Percentiles rank a stretch among this genome's conserved stretches.
These are phyloP conservation scores for Merluccius polli DNA, from an alignment of 2,797 vertebrate genomes.

Conservation along the genomic window DNA sequence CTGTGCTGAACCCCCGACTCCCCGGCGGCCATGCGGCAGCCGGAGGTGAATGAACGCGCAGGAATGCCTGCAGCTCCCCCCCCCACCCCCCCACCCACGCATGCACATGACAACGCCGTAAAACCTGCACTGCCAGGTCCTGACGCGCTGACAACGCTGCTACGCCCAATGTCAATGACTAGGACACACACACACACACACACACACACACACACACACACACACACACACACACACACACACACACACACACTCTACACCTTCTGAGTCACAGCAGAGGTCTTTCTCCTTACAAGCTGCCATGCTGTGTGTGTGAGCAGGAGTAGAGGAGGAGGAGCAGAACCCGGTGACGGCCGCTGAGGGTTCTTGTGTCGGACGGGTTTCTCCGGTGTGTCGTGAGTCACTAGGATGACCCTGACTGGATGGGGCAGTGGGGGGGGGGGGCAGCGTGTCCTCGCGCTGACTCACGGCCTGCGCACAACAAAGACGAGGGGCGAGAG, in stretches of 20 bases:
- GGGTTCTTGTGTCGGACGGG: conserved; percentile 42
- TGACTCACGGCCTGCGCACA: not conserved
- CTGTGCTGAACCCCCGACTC: too few relatives aligned
- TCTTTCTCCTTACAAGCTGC: conserved; percentile 45
- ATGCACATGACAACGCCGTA: conserved; percentile 41
- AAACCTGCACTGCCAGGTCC: conserved; percentile 48
- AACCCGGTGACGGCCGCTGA: conserved; percentile 52
- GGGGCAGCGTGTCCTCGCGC: not conserved
- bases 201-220: not conserved
- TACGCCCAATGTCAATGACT: conserved; percentile 25
- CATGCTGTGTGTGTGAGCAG: conserved; percentile 25
- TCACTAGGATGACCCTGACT: conserved; percentile 38
- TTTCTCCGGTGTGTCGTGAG: conserved; percentile 43
- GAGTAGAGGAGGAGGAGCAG: conserved; percentile 16
- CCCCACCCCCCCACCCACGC: conserved; percentile 26
- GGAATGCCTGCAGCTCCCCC: not conserved
- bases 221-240: not conserved
- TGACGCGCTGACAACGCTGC: conserved; percentile 21
- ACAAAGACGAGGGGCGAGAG: conserved; percentile 15
- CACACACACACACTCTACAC: not conserved
- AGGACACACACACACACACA: conserved; percentile 23
- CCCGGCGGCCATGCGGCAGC: too few relatives aligned
- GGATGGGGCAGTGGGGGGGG: conserved; percentile 9
- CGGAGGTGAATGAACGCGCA: not conserved
- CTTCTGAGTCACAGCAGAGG: conserved; percentile 37